Conservation (phyloP, 2,113 vertebrate species). For the Pavo muticus region DNA sequence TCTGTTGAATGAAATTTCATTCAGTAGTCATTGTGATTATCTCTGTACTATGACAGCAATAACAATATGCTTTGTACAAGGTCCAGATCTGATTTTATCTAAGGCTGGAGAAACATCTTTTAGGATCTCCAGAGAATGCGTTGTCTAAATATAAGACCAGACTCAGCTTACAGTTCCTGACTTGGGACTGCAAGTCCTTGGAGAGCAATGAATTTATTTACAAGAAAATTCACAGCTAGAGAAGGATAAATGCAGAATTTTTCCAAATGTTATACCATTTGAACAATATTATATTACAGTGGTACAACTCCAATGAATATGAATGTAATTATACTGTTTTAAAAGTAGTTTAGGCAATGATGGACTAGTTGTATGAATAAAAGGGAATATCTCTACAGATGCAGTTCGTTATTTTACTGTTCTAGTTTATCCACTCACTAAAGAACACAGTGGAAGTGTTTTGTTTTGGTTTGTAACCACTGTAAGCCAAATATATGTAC, state of each 20-base stretch:
- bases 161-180: not conserved
- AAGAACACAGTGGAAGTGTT: not conserved
- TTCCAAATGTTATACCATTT: not conserved
- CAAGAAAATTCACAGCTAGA: not conserved
- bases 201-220: constrained; percentile 41
- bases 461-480: not conserved
- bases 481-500: not conserved
- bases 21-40: constrained; percentile 51
- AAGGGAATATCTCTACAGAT: not conserved
- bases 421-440: not conserved
- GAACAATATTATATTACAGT: not conserved
- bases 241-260: not conserved
- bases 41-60: constrained; percentile 16
- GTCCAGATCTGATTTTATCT: constrained; percentile 20
- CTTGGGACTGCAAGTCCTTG: constrained; percentile 3
- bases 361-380: not conserved
- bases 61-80: constrained; percentile 2
- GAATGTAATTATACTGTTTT: not conserved
- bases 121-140: not conserved
- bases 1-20: constrained; percentile 65
- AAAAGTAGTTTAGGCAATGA: not conserved
- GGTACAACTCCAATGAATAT: not conserved
- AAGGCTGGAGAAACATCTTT: constrained; percentile 24
- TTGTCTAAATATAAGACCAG: constrained; percentile 42
- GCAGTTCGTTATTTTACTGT: not conserved